A percentile compares a stretch with the other conserved stretches of the same genome.
Evolutionary conservation across 2,797 vertebrate species (phyloP).

Genomic region (Sardinella longiceps): DNA sequence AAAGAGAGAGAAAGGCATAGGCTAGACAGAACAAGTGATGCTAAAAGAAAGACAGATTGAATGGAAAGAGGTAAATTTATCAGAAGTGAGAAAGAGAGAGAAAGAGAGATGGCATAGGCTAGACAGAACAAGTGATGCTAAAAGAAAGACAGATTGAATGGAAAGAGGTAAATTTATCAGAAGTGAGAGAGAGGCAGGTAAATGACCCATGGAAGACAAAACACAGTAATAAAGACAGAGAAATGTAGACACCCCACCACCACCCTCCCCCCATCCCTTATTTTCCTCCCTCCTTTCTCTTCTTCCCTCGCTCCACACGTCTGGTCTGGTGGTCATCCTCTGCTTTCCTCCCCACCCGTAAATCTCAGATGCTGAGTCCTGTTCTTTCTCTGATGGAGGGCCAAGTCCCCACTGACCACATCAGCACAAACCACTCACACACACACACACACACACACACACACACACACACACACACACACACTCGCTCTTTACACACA

Average conservation of each 20-base stretch:
- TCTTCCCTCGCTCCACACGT: not conserved
- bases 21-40: too few relatives aligned
- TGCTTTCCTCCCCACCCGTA: conserved; percentile 25
- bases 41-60: too few relatives aligned
- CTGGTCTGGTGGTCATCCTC: conserved; percentile 29
- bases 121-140: not conserved
- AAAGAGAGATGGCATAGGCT: too few relatives aligned
- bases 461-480: not conserved
- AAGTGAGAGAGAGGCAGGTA: not conserved
- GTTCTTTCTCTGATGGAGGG: conserved; percentile 60
- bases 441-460: not conserved
- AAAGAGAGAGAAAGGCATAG: too few relatives aligned
- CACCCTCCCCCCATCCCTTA: conserved; percentile 2
- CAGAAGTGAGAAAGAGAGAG: too few relatives aligned
- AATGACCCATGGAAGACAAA: not conserved
- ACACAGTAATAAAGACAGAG: not conserved
- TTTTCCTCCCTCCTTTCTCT: not conserved
- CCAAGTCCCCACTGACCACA: conserved; percentile 60
- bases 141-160: not conserved
- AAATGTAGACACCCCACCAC: not conserved
- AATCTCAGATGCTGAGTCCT: conserved; percentile 48
- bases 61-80: too few relatives aligned
- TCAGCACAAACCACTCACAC: conserved; percentile 64
- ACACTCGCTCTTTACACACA: too few relatives aligned
- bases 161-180: not conserved